Evolutionary conservation across 2,113 vertebrate genomes (phyloP), one percentile per base, ranked within the genome.

Genomic region (rat (Rattus norvegicus)): DNA sequence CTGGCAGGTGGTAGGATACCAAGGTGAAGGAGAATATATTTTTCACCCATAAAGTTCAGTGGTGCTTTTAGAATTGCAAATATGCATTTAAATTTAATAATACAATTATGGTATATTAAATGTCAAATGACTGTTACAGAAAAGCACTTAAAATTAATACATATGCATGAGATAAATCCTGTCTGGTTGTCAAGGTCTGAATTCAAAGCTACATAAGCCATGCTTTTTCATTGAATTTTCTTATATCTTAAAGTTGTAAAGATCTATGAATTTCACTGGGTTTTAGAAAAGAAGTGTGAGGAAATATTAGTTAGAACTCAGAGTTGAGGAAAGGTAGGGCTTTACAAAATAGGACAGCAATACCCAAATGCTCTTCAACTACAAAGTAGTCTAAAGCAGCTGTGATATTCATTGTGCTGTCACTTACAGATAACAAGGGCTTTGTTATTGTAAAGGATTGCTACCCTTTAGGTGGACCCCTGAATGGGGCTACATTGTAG

Each of bases 141-240:
- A 98, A 98, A 98, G 97, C 98, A 98, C 98, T 98, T 98, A 98
- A 98, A 98, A 98, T 96, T 98, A 98, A 98, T 99, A 98, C 98
- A 98, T 99, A 98, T 98, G 98, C 95, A 98, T 98, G 98, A 98
- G 97, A 97, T 95, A 98, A 98, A 98, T 98, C 90, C 92, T 98
- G 91, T 97, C 97, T 98, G 95, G 97, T 97, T 98, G 98, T 98
- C 98, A 99, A 98, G 97, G 91, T 97, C 92, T 98, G 90, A 90
- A 97, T 91, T 93, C 97, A 97, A 91, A 98, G 96, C 97, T 98
- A 98, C 49, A 97, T 98, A 98, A 98, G 95, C 96, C 87, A 95
- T 90, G 52, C 13, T 92, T 97, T 97, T 98, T 80, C 59, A 92
- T 72, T 96, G 67, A 90, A 96, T 98, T 97, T 95, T 97, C 88